A percentile compares a stretch with the other conserved stretches of the same genome.
Conservation (phyloP, 1,140 invertebrate genomes). For the Palaemon carinicauda region DNA sequence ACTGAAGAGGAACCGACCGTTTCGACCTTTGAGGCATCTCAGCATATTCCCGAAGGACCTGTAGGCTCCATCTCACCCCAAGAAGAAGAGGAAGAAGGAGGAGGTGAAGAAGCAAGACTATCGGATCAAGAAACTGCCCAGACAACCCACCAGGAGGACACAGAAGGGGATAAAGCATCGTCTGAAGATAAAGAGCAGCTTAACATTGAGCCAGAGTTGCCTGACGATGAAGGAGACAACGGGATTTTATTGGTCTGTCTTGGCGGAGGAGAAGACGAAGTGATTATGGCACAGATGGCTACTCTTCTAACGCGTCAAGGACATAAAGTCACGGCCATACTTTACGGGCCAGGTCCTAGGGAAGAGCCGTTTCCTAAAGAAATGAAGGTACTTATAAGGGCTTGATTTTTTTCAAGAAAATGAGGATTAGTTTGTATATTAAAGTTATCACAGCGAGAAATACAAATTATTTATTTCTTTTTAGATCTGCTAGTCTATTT, state of each 20-base stretch:
- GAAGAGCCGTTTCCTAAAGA: neutral
- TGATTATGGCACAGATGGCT: constrained; percentile 26
- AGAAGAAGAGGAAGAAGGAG: neutral
- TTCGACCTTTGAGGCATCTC: no score
- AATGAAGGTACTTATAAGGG: neutral
- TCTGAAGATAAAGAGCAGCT: neutral
- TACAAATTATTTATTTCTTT: no score
- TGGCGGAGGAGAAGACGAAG: constrained; percentile 27
- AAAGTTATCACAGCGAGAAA: no score
- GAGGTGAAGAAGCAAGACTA: neutral
- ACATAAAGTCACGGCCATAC: neutral
- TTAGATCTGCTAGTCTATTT: no score
- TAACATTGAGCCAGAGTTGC: neutral
- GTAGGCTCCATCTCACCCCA: no score
- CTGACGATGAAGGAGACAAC: neutral
- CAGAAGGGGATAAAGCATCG: neutral
- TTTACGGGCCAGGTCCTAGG: neutral
- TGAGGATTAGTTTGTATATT: no score
- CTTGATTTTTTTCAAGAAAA: neutral
- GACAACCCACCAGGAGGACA: neutral
- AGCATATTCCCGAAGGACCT: no score
- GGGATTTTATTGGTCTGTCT: constrained; percentile 5
- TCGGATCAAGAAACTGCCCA: neutral
- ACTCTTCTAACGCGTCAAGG: neutral
- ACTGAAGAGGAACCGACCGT: no score